Evolutionary conservation across 1,140 invertebrate genomes (phyloP), one percentile per base, ranked within the genome.

Genomic region (Bacillus rossius): DNA sequence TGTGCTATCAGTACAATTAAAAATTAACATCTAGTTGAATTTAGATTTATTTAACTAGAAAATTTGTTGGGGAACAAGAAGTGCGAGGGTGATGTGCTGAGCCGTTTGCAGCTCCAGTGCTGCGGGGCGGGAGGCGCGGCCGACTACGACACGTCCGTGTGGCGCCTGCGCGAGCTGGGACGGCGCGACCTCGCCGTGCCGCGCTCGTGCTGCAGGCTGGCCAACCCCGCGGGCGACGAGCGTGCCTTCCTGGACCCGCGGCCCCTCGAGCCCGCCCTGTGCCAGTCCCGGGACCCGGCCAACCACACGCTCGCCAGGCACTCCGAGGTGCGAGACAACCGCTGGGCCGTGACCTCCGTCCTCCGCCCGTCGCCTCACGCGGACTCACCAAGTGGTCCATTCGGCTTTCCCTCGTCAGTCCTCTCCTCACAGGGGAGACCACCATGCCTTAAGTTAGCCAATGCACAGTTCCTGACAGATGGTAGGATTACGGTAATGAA

Each of bases 131-230:
- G 83, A 25, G 84, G 84, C 61, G 84, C 86, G 2, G 79, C 80
- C 45, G 91, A 94, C 78, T 94, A 91, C 72, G 85, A 87, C 60
- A 88, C 86, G 55, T 91, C 90, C 1, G 73, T 84, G 65, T 93
- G 90, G 90, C 80, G 86, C 55, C 74, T 89, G n/a, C 81, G 86
- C 63, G 79, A 84, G 63, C 77, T 87, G 37, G 85, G 88, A 0
- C 79, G 85, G 57, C 77, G 81, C 52, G 85, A 86, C 17, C 75
- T 89, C 65, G 75, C 84, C 0, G 87, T 92, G 14, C 89, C 89
- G 20, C 76, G 85, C n/a, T 87, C 84, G 37, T 93, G 90, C 69
- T 93, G 90, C 70, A 72, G 77, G n/a, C 72, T 87, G 23, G 77
- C 82, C 22, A 90, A 91, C 68, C 65, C 73, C 0, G 70, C 76